phyloP scores from a whole-genome alignment of 1,140 invertebrate genomes.

The Diachasma alloeum region DNA sequence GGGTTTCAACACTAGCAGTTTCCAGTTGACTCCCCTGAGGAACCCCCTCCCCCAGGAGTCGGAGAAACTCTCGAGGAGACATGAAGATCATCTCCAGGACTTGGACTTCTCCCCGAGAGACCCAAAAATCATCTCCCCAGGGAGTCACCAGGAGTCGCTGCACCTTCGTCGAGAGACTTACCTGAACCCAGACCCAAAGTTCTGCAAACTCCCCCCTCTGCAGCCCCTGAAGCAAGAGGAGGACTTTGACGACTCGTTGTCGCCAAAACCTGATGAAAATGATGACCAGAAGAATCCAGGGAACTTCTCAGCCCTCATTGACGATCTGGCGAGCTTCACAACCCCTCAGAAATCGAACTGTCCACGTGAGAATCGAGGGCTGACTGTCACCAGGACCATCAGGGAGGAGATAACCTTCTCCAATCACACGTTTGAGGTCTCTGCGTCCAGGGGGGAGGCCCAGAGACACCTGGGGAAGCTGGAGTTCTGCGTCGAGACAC shows the following conservation, averaged over 20 bases:
- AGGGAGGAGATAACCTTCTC: not conserved
- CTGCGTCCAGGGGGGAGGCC: not conserved
- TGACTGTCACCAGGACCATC: not conserved
- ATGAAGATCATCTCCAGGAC: not conserved
- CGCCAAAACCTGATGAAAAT: conserved; percentile 9
- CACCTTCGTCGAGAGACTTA: conserved; percentile 46
- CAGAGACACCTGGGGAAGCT: not conserved
- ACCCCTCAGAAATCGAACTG: conserved; percentile 17
- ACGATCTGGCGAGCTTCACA: conserved; percentile 47
- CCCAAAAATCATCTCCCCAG: conserved; percentile 7
- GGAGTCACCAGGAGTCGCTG: not conserved
- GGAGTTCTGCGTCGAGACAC: not conserved
- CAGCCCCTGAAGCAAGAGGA: conserved; percentile 18
- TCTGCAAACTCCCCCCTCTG: not conserved
- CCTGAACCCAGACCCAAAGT: conserved; percentile 33
- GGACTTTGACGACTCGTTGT: conserved; percentile 41
- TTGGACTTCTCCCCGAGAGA: conserved; percentile 25
- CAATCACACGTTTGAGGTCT: not conserved
- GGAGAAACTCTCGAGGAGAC: not conserved
- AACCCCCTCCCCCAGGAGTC: not conserved
- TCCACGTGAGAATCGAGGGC: not conserved
- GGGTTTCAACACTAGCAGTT: conserved; percentile 30
- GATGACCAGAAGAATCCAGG: conserved; percentile 13
- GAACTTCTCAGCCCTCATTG: conserved; percentile 51
- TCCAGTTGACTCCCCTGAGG: conserved; percentile 35